Conservation (phyloP, 35 echinoderm and acorn worm genomes). For the Ptychodera flava region DNA sequence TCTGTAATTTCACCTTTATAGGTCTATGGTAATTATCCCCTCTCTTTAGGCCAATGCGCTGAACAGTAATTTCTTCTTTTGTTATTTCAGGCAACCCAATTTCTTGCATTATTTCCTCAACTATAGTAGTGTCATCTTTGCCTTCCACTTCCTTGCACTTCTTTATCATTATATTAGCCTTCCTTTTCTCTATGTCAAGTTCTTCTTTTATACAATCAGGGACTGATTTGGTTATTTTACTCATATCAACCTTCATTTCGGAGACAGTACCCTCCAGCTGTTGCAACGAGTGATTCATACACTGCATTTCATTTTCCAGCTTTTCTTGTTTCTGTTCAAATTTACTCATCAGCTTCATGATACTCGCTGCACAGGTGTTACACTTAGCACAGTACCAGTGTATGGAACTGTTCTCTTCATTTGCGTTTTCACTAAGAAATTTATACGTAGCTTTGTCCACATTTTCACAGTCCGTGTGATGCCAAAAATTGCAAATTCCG, state of each 20-base stretch:
- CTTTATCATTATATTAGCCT: background rate
- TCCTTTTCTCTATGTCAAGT: background rate
- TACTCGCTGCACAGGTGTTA: background rate
- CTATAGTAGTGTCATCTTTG: background rate
- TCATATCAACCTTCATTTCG: background rate
- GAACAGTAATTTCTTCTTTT: background rate
- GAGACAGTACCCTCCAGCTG: background rate
- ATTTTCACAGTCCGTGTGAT: background rate
- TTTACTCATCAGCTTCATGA: background rate
- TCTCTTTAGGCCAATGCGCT: background rate
- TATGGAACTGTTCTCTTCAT: background rate
- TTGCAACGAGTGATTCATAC: background rate
- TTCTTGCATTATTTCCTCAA: background rate
- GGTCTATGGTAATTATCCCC: background rate
- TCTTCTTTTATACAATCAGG: background rate
- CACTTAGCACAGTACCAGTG: background rate
- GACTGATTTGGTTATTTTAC: background rate
- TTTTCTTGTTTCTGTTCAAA: background rate
- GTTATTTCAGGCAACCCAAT: background rate
- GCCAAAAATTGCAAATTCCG: background rate
- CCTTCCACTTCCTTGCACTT: background rate
- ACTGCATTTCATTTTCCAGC: background rate
- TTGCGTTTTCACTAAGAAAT: background rate
- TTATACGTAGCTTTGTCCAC: background rate
- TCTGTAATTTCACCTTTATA: background rate